phyloP scores from a whole-genome alignment of 2,797 vertebrate species.

The Huso huso region DNA sequence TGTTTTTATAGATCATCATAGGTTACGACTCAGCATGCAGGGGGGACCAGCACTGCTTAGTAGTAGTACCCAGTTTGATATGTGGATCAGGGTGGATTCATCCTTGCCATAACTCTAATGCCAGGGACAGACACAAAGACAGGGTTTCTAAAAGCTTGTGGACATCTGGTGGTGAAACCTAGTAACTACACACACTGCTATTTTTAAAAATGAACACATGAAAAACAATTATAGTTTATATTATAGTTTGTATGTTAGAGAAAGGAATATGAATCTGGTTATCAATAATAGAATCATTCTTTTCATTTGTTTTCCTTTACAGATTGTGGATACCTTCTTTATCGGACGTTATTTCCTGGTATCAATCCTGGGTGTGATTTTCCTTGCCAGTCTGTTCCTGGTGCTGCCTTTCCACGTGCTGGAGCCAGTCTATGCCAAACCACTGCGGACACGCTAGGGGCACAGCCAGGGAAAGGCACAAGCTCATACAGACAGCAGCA shows the following conservation, averaged over 20 bases:
- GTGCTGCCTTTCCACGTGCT: slow-evolving; percentile 72
- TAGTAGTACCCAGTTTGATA: too few species aligned
- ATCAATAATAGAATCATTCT: not conserved
- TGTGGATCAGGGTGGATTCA: too few species aligned
- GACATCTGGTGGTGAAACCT: slow-evolving; percentile 52
- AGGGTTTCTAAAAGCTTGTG: slow-evolving; percentile 30
- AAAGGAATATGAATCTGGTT: not conserved
- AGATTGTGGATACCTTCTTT: slow-evolving; percentile 82
- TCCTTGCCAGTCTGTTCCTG: slow-evolving; percentile 71
- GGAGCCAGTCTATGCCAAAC: slow-evolving; percentile 78
- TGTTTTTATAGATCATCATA: too few species aligned
- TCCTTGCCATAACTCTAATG: too few species aligned
- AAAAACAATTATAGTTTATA: not conserved
- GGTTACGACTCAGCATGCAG: too few species aligned
- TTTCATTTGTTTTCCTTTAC: slow-evolving; percentile 16
- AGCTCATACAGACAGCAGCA: too few species aligned
- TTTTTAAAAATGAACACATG: not conserved
- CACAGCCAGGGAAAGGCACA: not conserved
- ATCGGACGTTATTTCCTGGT: slow-evolving; percentile 81
- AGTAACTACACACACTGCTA: not conserved
- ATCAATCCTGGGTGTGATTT: slow-evolving; percentile 48
- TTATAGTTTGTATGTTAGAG: not conserved
- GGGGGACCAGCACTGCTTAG: too few species aligned
- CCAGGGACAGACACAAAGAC: not conserved
- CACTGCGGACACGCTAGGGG: slow-evolving; percentile 49